A percentile compares a stretch with the other conserved stretches of the same genome.
Conservation (phyloP, 2,113 vertebrate genomes). For the Nothobranchius furzeri region DNA sequence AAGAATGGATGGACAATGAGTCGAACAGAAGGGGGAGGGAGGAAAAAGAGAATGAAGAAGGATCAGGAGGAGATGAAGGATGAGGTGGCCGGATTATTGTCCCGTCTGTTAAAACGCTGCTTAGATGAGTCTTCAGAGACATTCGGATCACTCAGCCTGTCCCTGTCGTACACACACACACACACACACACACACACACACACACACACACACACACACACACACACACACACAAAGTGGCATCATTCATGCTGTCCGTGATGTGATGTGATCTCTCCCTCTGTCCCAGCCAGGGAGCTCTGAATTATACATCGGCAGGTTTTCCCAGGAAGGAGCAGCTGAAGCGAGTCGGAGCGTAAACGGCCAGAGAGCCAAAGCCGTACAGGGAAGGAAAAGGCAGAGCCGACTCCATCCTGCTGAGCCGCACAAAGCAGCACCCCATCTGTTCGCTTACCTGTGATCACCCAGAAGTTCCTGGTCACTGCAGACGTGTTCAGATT, state of each 20-base stretch:
- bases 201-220: not conserved
- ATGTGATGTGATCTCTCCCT: slow-evolving; percentile 60
- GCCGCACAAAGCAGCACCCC: slow-evolving; percentile 21
- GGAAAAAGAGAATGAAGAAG: too few relatives aligned
- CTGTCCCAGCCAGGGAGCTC: slow-evolving; percentile 52
- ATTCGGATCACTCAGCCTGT: slow-evolving; percentile 9
- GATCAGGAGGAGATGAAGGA: too few relatives aligned
- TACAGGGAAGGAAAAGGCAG: not conserved
- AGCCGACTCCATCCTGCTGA: slow-evolving; percentile 47
- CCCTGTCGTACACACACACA: slow-evolving; percentile 4
- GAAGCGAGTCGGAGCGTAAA: slow-evolving; percentile 20
- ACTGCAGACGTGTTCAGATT: slow-evolving; percentile 92
- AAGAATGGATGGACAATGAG: not conserved
- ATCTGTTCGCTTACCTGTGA: slow-evolving; percentile 85
- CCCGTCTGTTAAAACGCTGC: slow-evolving; percentile 19
- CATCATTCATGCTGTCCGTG: slow-evolving; percentile 50
- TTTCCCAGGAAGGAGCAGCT: slow-evolving; percentile 46
- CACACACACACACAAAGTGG: slow-evolving; percentile 18
- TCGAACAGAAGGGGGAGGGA: not conserved
- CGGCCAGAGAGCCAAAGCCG: not conserved
- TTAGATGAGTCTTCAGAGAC: slow-evolving; percentile 12
- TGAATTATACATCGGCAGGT: slow-evolving; percentile 70
- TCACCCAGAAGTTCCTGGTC: slow-evolving; percentile 95
- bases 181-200: too few relatives aligned
- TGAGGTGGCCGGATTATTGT: not conserved